Percentiles rank a stretch among this genome's conserved stretches.
Evolutionary conservation across 2,797 vertebrate genomes (phyloP).

Genomic region (Sebastes oblongus): DNA sequence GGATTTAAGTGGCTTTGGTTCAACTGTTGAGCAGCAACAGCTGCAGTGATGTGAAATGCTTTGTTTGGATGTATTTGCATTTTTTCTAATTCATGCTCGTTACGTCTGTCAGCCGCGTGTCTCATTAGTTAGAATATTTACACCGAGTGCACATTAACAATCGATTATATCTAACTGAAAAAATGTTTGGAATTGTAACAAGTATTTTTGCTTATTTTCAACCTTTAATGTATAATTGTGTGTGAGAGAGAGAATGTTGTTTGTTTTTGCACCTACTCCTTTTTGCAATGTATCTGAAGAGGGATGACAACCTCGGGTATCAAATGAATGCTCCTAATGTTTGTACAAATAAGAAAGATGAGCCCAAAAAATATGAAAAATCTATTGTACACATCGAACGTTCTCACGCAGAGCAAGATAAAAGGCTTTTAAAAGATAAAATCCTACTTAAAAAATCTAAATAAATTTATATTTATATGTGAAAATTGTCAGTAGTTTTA

Average conservation of each 20-base stretch:
- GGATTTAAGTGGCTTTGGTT: conserved; percentile 53
- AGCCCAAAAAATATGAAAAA: conserved; percentile 25
- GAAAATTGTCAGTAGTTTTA: neutral
- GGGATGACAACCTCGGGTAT: conserved; percentile 18
- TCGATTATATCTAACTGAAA: conserved; percentile 20
- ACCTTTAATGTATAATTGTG: conserved; percentile 35
- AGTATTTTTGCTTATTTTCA: conserved; percentile 33
- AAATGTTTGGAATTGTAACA: conserved; percentile 20
- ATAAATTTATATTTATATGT: conserved; percentile 80
- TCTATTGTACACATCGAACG: conserved; percentile 30
- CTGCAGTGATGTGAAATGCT: conserved; percentile 51
- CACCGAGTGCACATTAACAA: conserved; percentile 23
- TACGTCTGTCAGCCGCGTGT: conserved; percentile 27
- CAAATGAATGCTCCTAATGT: conserved; percentile 49
- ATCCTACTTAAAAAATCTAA: conserved; percentile 25
- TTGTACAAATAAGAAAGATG: conserved; percentile 41
- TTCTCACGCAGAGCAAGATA: conserved; percentile 17
- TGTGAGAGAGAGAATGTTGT: conserved; percentile 25
- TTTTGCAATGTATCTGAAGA: conserved; percentile 49
- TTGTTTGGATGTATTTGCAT: conserved; percentile 39
- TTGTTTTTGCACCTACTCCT: conserved; percentile 57
- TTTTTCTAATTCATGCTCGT: conserved; percentile 40
- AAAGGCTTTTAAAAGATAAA: conserved; percentile 42
- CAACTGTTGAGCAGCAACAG: conserved; percentile 24
- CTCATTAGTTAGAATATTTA: conserved; percentile 40